Evolutionary conservation across 2,888 invertebrate genomes (phyloP).

Genomic region (Aphodius sticticus): DNA sequence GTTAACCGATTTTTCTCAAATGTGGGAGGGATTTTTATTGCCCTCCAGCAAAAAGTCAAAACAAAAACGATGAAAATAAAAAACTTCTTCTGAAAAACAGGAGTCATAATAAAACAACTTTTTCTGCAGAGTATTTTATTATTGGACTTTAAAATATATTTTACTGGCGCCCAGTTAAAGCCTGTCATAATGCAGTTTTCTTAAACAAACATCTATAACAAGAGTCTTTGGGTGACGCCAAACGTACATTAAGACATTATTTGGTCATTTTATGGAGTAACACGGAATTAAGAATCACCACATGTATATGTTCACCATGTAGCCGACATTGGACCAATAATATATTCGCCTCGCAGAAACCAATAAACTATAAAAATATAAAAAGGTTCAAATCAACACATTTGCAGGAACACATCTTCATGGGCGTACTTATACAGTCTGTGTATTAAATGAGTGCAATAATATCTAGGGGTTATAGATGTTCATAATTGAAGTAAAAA

Average conservation of each 20-base stretch:
- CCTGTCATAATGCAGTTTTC: not conserved
- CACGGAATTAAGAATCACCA: not conserved
- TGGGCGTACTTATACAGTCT: too few species aligned
- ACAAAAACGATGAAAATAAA: too few species aligned
- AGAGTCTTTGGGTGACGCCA: not conserved
- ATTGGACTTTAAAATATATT: not conserved
- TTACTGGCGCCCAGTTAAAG: not conserved
- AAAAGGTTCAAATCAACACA: not conserved
- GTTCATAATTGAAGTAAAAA: too few species aligned
- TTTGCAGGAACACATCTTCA: not conserved
- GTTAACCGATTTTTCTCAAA: too few species aligned
- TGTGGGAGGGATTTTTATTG: too few species aligned
- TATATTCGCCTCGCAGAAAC: not conserved
- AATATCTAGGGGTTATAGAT: too few species aligned
- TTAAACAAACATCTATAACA: not conserved
- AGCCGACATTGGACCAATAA: not conserved
- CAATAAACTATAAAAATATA: not conserved
- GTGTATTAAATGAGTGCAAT: too few species aligned
- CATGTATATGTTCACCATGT: not conserved
- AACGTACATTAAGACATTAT: not conserved
- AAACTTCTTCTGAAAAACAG: not conserved
- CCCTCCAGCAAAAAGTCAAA: too few species aligned
- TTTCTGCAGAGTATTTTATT: not conserved
- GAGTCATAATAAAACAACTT: not conserved
- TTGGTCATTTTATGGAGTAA: not conserved